Conservation (phyloP, 2,113 vertebrate genomes). For the Brachypteracias leptosomus region DNA sequence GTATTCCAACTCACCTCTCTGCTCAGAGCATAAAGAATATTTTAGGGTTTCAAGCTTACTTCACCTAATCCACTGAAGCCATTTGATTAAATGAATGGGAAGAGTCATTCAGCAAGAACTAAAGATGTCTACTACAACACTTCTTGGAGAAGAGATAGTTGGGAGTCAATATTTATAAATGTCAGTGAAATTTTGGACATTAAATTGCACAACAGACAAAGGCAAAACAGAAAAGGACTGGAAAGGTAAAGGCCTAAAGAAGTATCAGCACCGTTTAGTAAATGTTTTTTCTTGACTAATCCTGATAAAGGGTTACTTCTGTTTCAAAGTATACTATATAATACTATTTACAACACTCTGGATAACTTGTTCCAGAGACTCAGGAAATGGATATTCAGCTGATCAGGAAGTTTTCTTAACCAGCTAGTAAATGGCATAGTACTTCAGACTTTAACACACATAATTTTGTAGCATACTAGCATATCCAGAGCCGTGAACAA, state of each 20-base stretch:
- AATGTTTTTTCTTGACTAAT: background rate
- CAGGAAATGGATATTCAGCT: background rate
- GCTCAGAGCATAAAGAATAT: background rate
- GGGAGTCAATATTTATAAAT: background rate
- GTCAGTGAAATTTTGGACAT: background rate
- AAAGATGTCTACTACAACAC: background rate
- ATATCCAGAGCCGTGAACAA: background rate
- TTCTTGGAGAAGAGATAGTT: background rate
- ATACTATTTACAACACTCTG: background rate
- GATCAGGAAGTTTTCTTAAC: background rate
- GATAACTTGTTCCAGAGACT: background rate
- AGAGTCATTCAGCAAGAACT: background rate
- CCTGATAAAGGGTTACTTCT: background rate
- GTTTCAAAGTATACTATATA: background rate
- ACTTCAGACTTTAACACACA: background rate
- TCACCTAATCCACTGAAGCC: background rate
- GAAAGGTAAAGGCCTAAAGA: background rate
- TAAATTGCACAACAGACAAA: background rate
- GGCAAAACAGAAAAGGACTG: background rate
- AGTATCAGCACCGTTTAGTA: background rate
- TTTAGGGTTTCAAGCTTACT: background rate
- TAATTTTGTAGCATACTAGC: background rate
- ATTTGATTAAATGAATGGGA: background rate
- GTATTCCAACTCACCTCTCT: background rate
- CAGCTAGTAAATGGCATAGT: background rate